These are phyloP conservation scores for Drosophila nigricruria DNA, from an alignment of 2,888 invertebrate species.

Conservation along the genomic window DNA sequence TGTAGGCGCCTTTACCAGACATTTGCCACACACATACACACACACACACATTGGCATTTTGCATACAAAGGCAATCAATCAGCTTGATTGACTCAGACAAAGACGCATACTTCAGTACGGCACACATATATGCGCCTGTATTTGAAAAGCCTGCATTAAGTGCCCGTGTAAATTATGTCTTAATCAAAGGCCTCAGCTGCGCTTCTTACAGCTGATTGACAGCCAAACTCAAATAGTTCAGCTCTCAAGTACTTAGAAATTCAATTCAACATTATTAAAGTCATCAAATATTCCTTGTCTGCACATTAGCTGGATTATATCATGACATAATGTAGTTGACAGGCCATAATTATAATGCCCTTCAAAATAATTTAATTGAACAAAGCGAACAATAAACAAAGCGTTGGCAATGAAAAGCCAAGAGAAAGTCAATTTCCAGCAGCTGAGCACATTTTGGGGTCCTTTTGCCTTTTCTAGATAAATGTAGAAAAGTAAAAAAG, in stretches of 20 bases:
- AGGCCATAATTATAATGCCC: conserved; percentile 41
- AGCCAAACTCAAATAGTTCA: conserved; percentile 23
- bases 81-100: conserved; percentile 60
- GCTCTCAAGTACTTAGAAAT: background rate
- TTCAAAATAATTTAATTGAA: conserved; percentile 42
- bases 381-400: conserved; percentile 33
- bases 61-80: conserved; percentile 59
- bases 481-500: conserved; percentile 50
- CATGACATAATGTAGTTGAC: conserved; percentile 22
- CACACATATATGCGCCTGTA: conserved; percentile 15
- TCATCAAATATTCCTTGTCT: conserved; percentile 7
- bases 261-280: conserved; percentile 1
- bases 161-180: conserved; percentile 35
- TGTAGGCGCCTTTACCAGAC: conserved; percentile 20
- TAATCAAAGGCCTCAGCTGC: conserved; percentile 10
- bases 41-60: conserved; percentile 11
- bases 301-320: conserved; percentile 31
- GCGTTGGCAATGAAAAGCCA: conserved; percentile 1
- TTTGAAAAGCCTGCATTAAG: conserved; percentile 20
- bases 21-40: background rate
- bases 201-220: conserved; percentile 9
- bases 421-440: conserved; percentile 11
- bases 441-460: conserved; percentile 23
- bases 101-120: conserved; percentile 18
- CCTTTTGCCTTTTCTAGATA: conserved; percentile 23